Conservation (phyloP, 2,113 vertebrate species). For the Haemorhous mexicanus region DNA sequence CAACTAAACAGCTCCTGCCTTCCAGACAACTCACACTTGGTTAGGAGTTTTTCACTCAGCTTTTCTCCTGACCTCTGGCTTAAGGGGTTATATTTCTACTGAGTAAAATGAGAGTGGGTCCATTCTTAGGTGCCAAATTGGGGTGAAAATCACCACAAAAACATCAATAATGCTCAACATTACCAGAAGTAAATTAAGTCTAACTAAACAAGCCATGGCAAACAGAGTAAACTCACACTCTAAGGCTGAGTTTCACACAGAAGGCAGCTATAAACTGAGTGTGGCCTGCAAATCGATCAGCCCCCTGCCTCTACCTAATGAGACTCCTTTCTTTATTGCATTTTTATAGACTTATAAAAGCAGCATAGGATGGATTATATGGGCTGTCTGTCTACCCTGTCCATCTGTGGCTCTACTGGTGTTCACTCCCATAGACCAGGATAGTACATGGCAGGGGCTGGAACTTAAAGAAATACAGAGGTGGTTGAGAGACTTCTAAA, state of each 20-base stretch:
- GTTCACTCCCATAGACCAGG: not conserved
- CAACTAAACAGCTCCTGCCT: not conserved
- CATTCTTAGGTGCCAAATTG: not conserved
- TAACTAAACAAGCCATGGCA: conserved; percentile 34
- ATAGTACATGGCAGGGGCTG: not conserved
- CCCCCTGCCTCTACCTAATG: conserved; percentile 56
- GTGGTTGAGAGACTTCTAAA: not conserved
- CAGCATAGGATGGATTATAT: conserved; percentile 40
- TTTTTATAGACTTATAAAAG: conserved; percentile 60
- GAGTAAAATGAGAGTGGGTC: not conserved
- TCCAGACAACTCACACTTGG: not conserved
- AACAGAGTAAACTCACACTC: conserved; percentile 37
- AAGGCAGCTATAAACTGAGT: conserved; percentile 57
- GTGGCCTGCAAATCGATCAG: conserved; percentile 59
- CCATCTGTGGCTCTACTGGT: conserved; percentile 6
- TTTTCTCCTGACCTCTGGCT: conserved; percentile 18
- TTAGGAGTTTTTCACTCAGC: not conserved
- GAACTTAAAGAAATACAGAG: not conserved
- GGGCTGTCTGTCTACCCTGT: conserved; percentile 38
- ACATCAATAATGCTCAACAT: not conserved
- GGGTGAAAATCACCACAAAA: not conserved
- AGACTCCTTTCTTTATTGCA: conserved; percentile 52
- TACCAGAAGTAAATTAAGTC: conserved; percentile 17
- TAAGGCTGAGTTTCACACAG: conserved; percentile 46
- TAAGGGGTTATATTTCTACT: not conserved